Evolutionary conservation across 2,113 vertebrate genomes (phyloP).

Genomic region (Solea senegalensis): DNA sequence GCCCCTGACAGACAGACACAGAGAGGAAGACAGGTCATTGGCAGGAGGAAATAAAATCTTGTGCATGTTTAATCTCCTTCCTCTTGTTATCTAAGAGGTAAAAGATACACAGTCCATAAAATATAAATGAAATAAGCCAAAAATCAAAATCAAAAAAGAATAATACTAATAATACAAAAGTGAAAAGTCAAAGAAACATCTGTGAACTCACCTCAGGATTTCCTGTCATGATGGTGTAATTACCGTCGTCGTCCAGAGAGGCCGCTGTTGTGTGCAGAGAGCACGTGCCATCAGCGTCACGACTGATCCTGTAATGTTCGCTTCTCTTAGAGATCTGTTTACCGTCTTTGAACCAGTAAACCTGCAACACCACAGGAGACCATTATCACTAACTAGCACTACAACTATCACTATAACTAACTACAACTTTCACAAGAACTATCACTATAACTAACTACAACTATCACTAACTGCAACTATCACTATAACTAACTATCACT

Average conservation of each 20-base stretch:
- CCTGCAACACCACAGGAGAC: conserved; percentile 70
- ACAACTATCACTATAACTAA: no score
- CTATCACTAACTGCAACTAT: no score
- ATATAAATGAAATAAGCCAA: no score
- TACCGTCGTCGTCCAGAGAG: conserved; percentile 96
- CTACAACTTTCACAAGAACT: neutral
- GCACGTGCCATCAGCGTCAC: conserved; percentile 92
- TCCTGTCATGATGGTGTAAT: conserved; percentile 96
- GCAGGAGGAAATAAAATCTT: no score
- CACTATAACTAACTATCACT: no score
- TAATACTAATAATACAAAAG: no score
- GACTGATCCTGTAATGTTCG: conserved; percentile 93
- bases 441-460: no score
- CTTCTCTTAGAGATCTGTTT: conserved; percentile 97
- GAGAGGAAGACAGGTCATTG: no score
- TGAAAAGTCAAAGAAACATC: neutral
- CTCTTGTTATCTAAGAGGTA: no score
- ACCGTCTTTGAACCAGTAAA: conserved; percentile 99
- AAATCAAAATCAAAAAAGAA: no score
- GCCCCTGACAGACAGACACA: conserved; percentile 81
- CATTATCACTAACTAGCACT: neutral
- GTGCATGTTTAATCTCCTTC: no score
- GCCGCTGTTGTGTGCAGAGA: conserved; percentile 87
- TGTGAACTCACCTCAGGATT: conserved; percentile 87
- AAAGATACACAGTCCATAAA: no score